Conservation (phyloP, 1,140 invertebrate genomes). For the Venustaconcha ellipsiformis region DNA sequence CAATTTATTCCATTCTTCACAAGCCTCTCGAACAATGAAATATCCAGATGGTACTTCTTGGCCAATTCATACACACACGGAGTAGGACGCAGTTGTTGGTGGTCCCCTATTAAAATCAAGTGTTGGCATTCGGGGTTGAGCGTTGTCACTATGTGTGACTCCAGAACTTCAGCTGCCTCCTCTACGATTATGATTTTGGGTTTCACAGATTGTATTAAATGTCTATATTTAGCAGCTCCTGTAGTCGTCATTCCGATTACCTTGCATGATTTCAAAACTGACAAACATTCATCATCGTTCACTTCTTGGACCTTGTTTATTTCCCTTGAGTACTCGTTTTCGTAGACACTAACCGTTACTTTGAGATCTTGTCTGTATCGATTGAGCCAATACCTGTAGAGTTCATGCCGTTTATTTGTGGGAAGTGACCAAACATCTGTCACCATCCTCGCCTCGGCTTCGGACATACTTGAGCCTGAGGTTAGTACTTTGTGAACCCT, state of each 20-base stretch:
- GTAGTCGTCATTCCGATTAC: slow-evolving; percentile 67
- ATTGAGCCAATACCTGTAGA: slow-evolving; percentile 61
- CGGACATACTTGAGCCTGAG: slow-evolving; percentile 30
- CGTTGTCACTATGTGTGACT: slow-evolving; percentile 63
- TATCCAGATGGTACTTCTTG: slow-evolving; percentile 64
- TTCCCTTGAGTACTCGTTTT: slow-evolving; percentile 7
- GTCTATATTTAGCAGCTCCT: slow-evolving; percentile 58
- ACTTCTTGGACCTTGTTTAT: slow-evolving; percentile 42
- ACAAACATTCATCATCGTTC: slow-evolving; percentile 42
- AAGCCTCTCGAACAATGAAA: slow-evolving; percentile 69
- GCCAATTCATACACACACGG: slow-evolving; percentile 65
- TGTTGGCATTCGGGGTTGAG: slow-evolving; percentile 81
- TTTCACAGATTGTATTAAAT: slow-evolving; percentile 43
- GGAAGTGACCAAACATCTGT: slow-evolving; percentile 39
- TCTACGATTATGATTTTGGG: slow-evolving; percentile 64
- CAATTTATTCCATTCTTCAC: slow-evolving; percentile 61
- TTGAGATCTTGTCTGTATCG: slow-evolving; percentile 25
- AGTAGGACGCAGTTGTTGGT: slow-evolving; percentile 71
- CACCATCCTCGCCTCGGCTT: slow-evolving; percentile 19
- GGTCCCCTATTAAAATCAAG: slow-evolving; percentile 86
- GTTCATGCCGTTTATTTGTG: slow-evolving; percentile 46
- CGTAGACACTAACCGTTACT: slow-evolving; percentile 2
- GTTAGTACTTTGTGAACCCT: slow-evolving; percentile 15
- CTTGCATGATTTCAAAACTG: slow-evolving; percentile 54
- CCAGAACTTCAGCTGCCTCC: slow-evolving; percentile 67